Evolutionary conservation across 2,797 vertebrate genomes (phyloP).

Genomic region (Pelobates cultripes): DNA sequence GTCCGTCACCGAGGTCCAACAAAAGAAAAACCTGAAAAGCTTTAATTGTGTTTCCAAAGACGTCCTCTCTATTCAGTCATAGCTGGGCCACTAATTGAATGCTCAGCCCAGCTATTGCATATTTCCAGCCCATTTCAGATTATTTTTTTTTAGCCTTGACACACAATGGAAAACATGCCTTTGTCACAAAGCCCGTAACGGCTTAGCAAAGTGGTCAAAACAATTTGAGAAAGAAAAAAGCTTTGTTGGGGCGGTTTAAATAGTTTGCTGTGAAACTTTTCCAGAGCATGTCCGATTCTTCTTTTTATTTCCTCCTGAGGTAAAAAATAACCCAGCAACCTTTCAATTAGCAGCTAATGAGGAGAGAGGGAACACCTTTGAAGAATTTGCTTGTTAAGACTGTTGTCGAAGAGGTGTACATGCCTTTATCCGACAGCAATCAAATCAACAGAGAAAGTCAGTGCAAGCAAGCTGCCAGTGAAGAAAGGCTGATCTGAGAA

Average conservation of each 20-base stretch:
- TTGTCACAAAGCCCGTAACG: constrained; percentile 5
- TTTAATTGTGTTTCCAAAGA: constrained; percentile 36
- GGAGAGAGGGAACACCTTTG: constrained; percentile 42
- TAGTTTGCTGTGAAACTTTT: constrained; percentile 24
- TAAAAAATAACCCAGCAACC: constrained; percentile 54
- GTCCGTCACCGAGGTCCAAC: constrained; percentile 47
- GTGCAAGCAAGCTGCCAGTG: constrained; percentile 21
- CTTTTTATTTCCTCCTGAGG: constrained; percentile 42
- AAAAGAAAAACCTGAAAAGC: neutral
- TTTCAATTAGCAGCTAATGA: constrained; percentile 33
- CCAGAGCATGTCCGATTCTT: constrained; percentile 17
- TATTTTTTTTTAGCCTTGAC: constrained; percentile 7
- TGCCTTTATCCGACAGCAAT: constrained; percentile 37
- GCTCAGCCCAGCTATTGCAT: constrained; percentile 24
- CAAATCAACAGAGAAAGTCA: neutral
- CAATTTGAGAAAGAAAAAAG: constrained; percentile 36
- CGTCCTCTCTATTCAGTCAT: rapidly evolving
- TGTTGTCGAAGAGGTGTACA: constrained; percentile 35
- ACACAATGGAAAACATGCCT: neutral
- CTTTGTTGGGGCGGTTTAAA: constrained; percentile 42
- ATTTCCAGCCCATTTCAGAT: constrained; percentile 23
- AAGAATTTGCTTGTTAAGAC: constrained; percentile 35
- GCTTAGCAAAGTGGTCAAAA: constrained; percentile 34
- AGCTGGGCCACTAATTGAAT: constrained; percentile 50
- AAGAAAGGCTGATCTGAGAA: constrained; percentile 45